phyloP scores from a whole-genome alignment of 2,888 invertebrate genomes.

The Vanessa cardui region DNA sequence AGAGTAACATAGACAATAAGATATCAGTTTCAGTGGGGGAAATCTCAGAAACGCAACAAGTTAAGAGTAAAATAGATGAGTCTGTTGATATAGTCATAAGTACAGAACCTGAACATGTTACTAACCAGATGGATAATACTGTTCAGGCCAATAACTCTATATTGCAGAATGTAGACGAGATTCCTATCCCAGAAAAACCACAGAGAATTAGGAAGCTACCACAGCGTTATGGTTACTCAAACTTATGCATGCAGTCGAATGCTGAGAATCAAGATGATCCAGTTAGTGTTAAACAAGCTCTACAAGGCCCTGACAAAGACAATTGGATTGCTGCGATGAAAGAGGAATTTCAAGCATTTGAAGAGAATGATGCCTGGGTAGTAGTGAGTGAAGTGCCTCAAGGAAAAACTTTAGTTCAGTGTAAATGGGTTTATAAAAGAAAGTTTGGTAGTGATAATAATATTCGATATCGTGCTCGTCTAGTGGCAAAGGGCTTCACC shows the following conservation, averaged over 20 bases:
- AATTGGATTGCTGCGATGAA: conserved; percentile 25
- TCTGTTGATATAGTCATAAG: too few species aligned
- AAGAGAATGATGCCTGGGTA: conserved; percentile 38
- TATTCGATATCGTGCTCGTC: not conserved
- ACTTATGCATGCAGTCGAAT: not conserved
- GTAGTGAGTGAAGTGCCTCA: conserved; percentile 15
- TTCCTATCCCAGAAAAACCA: not conserved
- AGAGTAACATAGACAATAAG: not conserved
- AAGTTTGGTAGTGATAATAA: conserved; percentile 6
- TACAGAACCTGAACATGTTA: not conserved
- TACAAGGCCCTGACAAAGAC: conserved; percentile 18
- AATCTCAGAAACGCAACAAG: not conserved
- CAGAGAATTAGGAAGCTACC: not conserved
- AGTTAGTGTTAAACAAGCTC: not conserved
- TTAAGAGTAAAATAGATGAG: too few species aligned
- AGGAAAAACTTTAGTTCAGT: conserved; percentile 25
- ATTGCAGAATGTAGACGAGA: not conserved
- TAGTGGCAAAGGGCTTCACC: conserved; percentile 12
- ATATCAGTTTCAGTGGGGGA: conserved; percentile 2
- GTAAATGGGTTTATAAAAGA: conserved; percentile 15
- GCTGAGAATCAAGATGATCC: conserved; percentile 1
- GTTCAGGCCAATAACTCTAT: too few species aligned
- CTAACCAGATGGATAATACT: not conserved
- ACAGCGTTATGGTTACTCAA: not conserved
- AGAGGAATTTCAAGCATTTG: conserved; percentile 36